Evolutionary conservation across 2,797 vertebrate genomes (phyloP).

Genomic region (Phataginus tetradactyla): DNA sequence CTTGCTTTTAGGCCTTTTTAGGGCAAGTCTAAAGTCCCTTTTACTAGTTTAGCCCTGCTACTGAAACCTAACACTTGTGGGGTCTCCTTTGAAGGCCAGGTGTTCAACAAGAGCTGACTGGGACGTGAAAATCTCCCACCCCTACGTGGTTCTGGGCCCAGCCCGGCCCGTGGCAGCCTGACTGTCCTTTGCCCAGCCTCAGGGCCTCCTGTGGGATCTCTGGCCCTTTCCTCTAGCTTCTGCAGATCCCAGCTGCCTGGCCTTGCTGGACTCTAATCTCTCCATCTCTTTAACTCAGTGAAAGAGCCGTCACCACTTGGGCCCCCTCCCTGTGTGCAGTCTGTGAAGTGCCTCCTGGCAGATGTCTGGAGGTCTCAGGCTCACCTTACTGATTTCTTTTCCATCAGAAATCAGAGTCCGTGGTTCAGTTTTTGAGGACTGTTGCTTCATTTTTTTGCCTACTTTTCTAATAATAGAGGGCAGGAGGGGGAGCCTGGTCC

Average conservation of each 20-base stretch:
- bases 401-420: not conserved
- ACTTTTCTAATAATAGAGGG: not conserved
- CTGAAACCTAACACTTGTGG: not conserved
- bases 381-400: not conserved
- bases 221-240: not conserved
- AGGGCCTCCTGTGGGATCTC: not conserved
- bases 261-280: not conserved
- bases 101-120: not conserved
- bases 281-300: not conserved
- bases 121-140: not conserved
- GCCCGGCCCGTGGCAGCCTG: rapidly evolving
- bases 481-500: not conserved
- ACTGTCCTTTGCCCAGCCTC: not conserved
- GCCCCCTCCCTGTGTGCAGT: not conserved
- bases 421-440: not conserved
- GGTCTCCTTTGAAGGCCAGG: not conserved
- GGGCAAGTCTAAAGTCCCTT: not conserved
- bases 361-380: not conserved
- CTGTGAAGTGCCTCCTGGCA: not conserved
- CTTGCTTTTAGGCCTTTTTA: not conserved
- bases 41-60: not conserved
- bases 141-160: not conserved
- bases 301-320: rapidly evolving
- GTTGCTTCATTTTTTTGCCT: not conserved
- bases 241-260: not conserved